Conservation (phyloP, 1,140 invertebrate genomes). For the Epicauta chinensis region DNA sequence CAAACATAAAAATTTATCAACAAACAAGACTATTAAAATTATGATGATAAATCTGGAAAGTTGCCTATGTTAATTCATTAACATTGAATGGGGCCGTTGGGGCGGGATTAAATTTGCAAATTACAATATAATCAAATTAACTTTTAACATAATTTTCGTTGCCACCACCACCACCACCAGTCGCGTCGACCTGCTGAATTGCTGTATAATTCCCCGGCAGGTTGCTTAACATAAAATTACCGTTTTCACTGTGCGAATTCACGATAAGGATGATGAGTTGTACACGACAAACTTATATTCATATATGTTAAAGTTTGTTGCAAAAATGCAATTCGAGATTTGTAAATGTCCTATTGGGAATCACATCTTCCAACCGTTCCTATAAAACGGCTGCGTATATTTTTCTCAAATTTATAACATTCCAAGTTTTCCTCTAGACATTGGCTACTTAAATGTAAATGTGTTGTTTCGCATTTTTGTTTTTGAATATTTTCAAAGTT, state of each 20-base stretch:
- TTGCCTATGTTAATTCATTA: constrained; percentile 4
- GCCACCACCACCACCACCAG: constrained; percentile 13
- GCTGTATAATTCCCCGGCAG: constrained; percentile 30
- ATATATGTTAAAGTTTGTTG: too few species aligned
- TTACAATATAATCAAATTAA: constrained; percentile 34
- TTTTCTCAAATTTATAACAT: constrained; percentile 20
- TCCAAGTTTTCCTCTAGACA: constrained; percentile 21
- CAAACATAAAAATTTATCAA: background rate
- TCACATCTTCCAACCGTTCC: too few species aligned
- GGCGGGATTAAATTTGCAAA: constrained; percentile 29
- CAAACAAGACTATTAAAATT: background rate
- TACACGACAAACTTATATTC: too few species aligned
- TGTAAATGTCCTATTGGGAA: constrained; percentile 3
- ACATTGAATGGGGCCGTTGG: constrained; percentile 16
- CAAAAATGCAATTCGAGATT: constrained; percentile 17
- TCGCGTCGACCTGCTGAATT: constrained; percentile 12
- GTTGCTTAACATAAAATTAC: constrained; percentile 31
- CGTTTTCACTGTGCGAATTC: constrained; percentile 8
- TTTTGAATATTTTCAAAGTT: constrained; percentile 23
- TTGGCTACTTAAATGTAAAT: constrained; percentile 12
- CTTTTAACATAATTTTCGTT: constrained; percentile 28
- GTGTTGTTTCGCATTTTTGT: constrained; percentile 13
- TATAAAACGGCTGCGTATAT: constrained; percentile 19
- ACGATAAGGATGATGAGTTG: too few species aligned
- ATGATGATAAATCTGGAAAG: background rate